Base-by-base conservation (phyloP, 2,113 vertebrate species). In the Myanophis thanlyinensis region DNA sequence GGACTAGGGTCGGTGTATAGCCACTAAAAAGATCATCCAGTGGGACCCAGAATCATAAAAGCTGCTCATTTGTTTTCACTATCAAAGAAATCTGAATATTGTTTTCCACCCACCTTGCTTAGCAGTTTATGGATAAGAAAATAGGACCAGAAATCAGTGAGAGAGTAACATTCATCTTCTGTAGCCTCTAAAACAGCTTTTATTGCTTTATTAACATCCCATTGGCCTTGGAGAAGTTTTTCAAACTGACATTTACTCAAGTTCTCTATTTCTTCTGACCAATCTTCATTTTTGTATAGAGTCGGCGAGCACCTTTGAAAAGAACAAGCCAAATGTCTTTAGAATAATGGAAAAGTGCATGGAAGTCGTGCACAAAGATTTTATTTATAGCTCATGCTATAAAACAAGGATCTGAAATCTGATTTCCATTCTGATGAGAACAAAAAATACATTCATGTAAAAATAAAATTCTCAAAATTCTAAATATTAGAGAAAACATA, bases 111-210 rank as follows among this genome's bases (percentile, higher is more conserved):
- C 30, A 92, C 92, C 92, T 92, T 30, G 1, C 59, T 92, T 59
- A 92, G 46, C 46, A 92, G 4, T 46, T 40, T 47, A n/a, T 92
- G 88, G 22, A 92, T 23, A 49, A 92, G 44, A 20, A 92, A 89
- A 92, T 89, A 92, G n/a, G 92, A 89, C 92, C 92, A 92, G 88
- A 92, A 49, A 59, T 89, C 92, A 51, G 92, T 92, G 44, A 92
- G 46, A 30, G 92, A 92, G n/a, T 92, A 92, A 47, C 30, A 56
- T 20, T 92, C 73, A 40, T 92, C 88, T 59, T 89, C 46, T 62
- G 23, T 46, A 27, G 73, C 73, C 12, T 89, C 92, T 9, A 59
- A 12, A 10, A 89, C 52, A 86, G 92, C 73, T 89, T 35, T 4
- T 1, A 23, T 49, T 49, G 88, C 92, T 35, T 85, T 89, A 23